Percentiles rank a stretch among this genome's conserved stretches.
phyloP scores from a whole-genome alignment of 2,113 vertebrate genomes.

The Nesospiza acunhae region DNA sequence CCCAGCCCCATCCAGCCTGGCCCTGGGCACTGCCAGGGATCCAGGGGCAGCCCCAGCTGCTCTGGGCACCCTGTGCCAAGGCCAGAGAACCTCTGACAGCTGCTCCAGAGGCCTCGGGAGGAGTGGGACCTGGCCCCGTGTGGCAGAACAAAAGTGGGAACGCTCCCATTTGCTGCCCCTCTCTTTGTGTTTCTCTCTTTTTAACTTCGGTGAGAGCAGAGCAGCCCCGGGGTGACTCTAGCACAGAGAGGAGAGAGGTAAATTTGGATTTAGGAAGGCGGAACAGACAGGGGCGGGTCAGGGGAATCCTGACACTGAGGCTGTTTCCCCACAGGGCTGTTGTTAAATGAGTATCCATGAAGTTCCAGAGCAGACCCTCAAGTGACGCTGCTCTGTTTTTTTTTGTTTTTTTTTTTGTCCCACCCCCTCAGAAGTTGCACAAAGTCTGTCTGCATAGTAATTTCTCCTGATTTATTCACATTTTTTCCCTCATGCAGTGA shows the following conservation, averaged over 20 bases:
- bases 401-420: background rate
- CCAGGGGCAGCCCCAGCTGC: background rate
- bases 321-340: accelerated
- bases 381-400: accelerated
- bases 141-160: background rate
- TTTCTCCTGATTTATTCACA: background rate
- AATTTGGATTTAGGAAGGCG: background rate
- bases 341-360: background rate
- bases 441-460: background rate
- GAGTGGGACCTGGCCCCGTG: accelerated
- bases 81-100: background rate
- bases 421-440: background rate
- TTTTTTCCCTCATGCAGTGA: background rate
- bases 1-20: background rate
- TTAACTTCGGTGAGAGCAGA: background rate
- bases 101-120: accelerated
- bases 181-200: accelerated
- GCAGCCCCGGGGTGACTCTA: background rate
- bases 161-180: accelerated
- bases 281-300: accelerated
- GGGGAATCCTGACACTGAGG: background rate
- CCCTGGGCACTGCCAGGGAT: background rate
- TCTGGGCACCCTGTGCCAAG: background rate
- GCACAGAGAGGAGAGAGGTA: background rate
- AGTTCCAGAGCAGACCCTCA: background rate